Base-by-base conservation (phyloP, 2,113 vertebrate genomes). In the Heterochromis multidens region DNA sequence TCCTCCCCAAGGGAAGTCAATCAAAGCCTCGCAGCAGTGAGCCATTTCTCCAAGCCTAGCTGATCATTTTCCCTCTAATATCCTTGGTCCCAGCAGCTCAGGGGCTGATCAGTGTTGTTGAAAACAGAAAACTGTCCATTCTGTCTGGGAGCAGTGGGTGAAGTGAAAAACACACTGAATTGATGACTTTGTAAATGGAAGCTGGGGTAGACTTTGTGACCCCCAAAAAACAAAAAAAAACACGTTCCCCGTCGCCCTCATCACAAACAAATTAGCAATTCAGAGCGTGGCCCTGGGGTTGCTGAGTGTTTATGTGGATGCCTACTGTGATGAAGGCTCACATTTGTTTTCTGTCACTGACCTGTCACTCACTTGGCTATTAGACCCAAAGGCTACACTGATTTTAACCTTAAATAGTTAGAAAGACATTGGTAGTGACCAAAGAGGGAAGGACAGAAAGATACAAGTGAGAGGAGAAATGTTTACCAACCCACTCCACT, bases 261-360 rank as follows among this genome's bases (percentile, higher is more conserved):
- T 93, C 90, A 82, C 87, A 86, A 86, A 87, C 65, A 61, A 94
- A 96, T 96, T 95, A 94, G 93, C 91, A 94, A 96, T 95, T 96
- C 94, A 93, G 88, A 94, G 92, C 40, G 62, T 72, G 82, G 84
- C 89, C 92, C 67, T 16, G 90, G 92, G 92, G 88, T 93, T 85
- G 85, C 56, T 25, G 40, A 88, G 86, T 95, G 95, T 94, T 95
- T 94, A 92, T 94, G 90, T 90, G 88, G 86, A 92, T 91, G 95
- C 93, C 92, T 89, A 77, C 86, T 91, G 85, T 87, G 91, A 95
- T 95, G 95, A 96, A 95, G 92, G 91, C 92, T 90, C 92, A 88
- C 95, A 96, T 96, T 96, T 96, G 94, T 95, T 95, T 94, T 91
- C 93, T 93, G 95, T 95, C 94, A 93, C 91, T 83, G 90, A 88